Evolutionary conservation across 2,888 invertebrate species (phyloP).

Genomic region (Hydropsyche betteni): DNA sequence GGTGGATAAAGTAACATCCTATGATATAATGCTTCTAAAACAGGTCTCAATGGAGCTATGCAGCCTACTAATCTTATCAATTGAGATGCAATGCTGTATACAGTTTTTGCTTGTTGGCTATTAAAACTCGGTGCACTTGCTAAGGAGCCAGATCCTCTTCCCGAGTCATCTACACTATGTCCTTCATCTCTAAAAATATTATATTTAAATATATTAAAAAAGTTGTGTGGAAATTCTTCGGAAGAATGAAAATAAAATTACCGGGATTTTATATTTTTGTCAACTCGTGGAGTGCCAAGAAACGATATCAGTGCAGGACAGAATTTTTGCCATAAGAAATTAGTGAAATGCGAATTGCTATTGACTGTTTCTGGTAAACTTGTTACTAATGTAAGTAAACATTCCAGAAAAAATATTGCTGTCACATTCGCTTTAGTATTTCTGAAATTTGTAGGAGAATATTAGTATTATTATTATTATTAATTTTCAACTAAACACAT

Average conservation of each 20-base stretch:
- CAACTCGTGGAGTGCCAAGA: slow-evolving; percentile 86
- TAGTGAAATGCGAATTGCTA: slow-evolving; percentile 85
- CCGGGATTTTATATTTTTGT: slow-evolving; percentile 79
- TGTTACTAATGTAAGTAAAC: slow-evolving; percentile 83
- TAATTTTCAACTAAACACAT: slow-evolving; percentile 17
- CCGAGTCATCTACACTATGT: slow-evolving; percentile 66
- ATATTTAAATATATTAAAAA: neutral
- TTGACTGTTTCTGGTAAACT: slow-evolving; percentile 85
- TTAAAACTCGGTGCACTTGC: slow-evolving; percentile 81
- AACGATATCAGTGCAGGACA: slow-evolving; percentile 90
- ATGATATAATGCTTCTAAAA: slow-evolving; percentile 92
- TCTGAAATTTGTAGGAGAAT: slow-evolving; percentile 57
- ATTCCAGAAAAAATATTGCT: slow-evolving; percentile 84
- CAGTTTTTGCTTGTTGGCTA: slow-evolving; percentile 86
- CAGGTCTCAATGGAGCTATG: slow-evolving; percentile 86
- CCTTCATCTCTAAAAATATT: slow-evolving; percentile 61
- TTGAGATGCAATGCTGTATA: slow-evolving; percentile 92
- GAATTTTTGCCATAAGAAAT: slow-evolving; percentile 91
- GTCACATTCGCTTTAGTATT: slow-evolving; percentile 71
- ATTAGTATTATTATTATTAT: neutral
- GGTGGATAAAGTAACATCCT: slow-evolving; percentile 90
- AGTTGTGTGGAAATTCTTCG: slow-evolving; percentile 49
- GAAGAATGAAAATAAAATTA: slow-evolving; percentile 56
- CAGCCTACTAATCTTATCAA: slow-evolving; percentile 88
- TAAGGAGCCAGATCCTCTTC: slow-evolving; percentile 74